phyloP scores from a whole-genome alignment of 2,888 invertebrate species.

The Nomada goodeniana region DNA sequence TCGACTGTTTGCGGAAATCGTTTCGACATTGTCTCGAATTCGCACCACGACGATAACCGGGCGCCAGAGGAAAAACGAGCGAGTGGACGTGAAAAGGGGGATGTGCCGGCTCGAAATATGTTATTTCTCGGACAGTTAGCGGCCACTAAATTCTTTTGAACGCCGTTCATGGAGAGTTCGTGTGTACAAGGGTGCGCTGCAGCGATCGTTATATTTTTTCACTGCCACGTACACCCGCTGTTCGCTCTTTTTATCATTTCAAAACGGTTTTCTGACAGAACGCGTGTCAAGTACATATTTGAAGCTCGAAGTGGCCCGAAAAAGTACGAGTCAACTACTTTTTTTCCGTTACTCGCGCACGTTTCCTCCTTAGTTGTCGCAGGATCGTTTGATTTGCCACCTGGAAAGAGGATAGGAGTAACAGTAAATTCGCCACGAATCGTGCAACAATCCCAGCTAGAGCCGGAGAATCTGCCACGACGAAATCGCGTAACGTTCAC shows the following conservation, averaged over 20 bases:
- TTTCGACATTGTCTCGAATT: background rate
- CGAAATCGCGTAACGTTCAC: background rate
- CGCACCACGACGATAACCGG: background rate
- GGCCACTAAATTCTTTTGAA: conserved; percentile 59
- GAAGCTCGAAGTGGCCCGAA: no score
- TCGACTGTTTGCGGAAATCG: conserved; percentile 3
- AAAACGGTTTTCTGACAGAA: background rate
- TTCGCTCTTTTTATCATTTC: background rate
- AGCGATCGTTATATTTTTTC: conserved; percentile 16
- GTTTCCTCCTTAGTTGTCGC: no score
- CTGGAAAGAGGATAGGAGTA: no score
- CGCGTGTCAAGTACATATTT: no score
- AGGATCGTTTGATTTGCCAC: no score
- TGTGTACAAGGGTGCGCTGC: conserved; percentile 23
- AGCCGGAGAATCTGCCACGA: background rate
- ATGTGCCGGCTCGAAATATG: conserved; percentile 49
- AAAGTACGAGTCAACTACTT: no score
- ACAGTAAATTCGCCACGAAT: no score
- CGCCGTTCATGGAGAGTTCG: conserved; percentile 43
- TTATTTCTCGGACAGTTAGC: conserved; percentile 47
- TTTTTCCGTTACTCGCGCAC: no score
- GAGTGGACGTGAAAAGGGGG: conserved; percentile 28
- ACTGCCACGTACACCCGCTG: conserved; percentile 14
- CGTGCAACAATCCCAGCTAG: no score
- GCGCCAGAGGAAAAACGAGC: conserved; percentile 25